Conservation (phyloP, 2,113 vertebrate species). For the Nibea coibor region DNA sequence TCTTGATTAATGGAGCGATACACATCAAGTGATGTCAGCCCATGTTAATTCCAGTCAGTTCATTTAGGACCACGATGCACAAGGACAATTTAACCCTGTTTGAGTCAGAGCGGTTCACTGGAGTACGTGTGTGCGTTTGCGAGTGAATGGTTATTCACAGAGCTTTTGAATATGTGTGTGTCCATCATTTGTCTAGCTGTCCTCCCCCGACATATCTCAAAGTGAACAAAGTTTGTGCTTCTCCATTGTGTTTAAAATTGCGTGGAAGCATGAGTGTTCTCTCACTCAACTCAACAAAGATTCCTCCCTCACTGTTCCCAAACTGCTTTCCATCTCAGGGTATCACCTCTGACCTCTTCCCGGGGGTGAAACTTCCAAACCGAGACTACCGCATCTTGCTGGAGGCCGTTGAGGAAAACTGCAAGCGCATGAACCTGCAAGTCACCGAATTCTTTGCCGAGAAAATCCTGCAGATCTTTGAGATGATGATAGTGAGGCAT, state of each 20-base stretch:
- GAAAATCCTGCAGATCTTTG: constrained; percentile 93
- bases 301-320: neutral
- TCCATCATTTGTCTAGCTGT: neutral
- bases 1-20: constrained; percentile 37
- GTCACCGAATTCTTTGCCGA: constrained; percentile 87
- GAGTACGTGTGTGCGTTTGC: neutral
- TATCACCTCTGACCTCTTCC: constrained; percentile 94
- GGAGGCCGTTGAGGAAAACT: constrained; percentile 88
- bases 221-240: neutral
- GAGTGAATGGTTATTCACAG: neutral
- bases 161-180: constrained; percentile 5
- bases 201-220: neutral
- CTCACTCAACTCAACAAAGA: neutral
- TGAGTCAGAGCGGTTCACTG: constrained; percentile 30
- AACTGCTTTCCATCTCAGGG: constrained; percentile 79
- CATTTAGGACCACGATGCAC: constrained; percentile 30
- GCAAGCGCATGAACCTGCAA: constrained; percentile 90
- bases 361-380: constrained; percentile 90
- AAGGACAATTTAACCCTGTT: constrained; percentile 31
- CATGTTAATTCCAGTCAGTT: constrained; percentile 43
- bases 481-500: constrained; percentile 95
- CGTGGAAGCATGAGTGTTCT: neutral
- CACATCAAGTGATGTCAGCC: constrained; percentile 44
- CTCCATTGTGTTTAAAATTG: neutral
- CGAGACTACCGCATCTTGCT: constrained; percentile 88